These are phyloP conservation scores for Siniperca knerii DNA, from an alignment of 2,113 vertebrate species.

Conservation along the genomic window DNA sequence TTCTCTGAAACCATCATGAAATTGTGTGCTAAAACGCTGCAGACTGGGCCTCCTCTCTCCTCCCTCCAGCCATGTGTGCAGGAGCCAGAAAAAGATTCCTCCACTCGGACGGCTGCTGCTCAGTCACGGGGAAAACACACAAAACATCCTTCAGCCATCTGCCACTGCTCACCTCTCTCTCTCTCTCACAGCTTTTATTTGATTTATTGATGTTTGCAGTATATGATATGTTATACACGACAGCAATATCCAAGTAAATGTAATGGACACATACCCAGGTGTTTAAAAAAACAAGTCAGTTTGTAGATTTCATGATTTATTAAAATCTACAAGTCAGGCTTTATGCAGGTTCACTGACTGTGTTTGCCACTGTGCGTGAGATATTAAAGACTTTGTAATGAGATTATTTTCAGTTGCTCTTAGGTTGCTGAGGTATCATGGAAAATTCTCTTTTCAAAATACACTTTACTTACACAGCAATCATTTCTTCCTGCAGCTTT, in stretches of 20 bases:
- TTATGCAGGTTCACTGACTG: not conserved
- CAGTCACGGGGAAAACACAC: conserved; percentile 52
- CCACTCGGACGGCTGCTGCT: conserved; percentile 52
- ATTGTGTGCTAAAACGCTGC: conserved; percentile 65
- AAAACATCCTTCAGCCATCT: conserved; percentile 16
- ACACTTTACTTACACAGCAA: not conserved
- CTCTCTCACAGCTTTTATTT: conserved; percentile 18
- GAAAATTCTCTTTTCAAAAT: not conserved
- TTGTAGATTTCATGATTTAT: not conserved
- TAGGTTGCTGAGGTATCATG: not conserved
- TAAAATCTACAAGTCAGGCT: not conserved
- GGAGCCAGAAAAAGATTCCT: conserved; percentile 66
- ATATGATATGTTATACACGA: not conserved
- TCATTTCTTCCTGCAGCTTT: not conserved
- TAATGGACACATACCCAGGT: not conserved
- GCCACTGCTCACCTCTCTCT: conserved; percentile 15
- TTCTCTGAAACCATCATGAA: conserved; percentile 78
- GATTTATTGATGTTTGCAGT: conserved; percentile 3
- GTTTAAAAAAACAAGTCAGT: not conserved
- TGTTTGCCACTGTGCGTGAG: not conserved
- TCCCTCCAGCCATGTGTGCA: conserved; percentile 57
- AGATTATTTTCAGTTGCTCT: not conserved
- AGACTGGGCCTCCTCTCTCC: conserved; percentile 57
- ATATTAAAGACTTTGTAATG: not conserved
- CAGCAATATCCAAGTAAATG: not conserved